These are phyloP conservation scores for Macropis europaea DNA, from an alignment of 2,888 invertebrate genomes.

Conservation along the genomic window DNA sequence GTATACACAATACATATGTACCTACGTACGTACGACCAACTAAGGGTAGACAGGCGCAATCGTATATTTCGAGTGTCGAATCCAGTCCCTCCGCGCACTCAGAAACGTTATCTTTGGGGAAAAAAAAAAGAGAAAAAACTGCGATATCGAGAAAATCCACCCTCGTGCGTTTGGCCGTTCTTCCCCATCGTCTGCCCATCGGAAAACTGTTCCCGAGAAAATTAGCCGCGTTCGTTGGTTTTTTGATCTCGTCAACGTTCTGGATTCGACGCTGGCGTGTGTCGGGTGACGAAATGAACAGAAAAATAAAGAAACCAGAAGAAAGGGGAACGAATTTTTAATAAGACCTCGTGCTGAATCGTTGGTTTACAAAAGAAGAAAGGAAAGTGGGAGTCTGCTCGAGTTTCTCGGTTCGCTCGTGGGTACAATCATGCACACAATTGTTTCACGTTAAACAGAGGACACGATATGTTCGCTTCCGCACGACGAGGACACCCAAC, in stretches of 20 bases:
- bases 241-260: constrained; percentile 8
- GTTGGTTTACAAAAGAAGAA: constrained; percentile 40
- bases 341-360: constrained; percentile 69
- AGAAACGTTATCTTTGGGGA: too few relatives aligned
- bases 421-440: constrained; percentile 67
- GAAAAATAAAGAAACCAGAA: constrained; percentile 33
- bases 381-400: constrained; percentile 1
- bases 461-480: constrained; percentile 7
- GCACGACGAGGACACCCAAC: constrained; percentile 35
- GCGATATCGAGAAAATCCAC: too few relatives aligned
- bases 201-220: too few relatives aligned
- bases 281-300: constrained; percentile 40
- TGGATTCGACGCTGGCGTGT: constrained; percentile 50
- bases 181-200: too few relatives aligned
- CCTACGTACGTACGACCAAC: constrained; percentile 66
- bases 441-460: constrained; percentile 45
- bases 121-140: too few relatives aligned
- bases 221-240: too few relatives aligned
- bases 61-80: constrained; percentile 51
- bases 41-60: constrained; percentile 66
- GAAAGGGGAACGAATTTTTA: constrained; percentile 63
- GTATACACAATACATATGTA: constrained; percentile 61
- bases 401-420: constrained; percentile 40
- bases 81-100: constrained; percentile 45
- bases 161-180: too few relatives aligned